Evolutionary conservation across 2,888 invertebrate species (phyloP).

Genomic region (Sarcophaga carnaria): DNA sequence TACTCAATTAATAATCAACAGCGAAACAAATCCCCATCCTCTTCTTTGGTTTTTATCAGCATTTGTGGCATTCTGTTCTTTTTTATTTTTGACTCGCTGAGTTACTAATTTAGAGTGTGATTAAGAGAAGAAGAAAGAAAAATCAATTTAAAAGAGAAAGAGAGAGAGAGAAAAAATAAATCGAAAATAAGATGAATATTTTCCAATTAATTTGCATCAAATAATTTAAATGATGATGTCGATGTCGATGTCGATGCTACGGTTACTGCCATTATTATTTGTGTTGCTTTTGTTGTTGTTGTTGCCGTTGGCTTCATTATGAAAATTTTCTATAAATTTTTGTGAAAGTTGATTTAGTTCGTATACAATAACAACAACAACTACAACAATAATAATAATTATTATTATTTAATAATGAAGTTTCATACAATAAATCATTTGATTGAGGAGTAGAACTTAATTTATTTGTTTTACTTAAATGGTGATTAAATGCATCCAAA

Average conservation of each 20-base stretch:
- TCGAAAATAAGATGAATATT: conserved; percentile 56
- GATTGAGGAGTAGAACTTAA: conserved; percentile 35
- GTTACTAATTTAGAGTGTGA: conserved; percentile 43
- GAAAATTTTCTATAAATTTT: conserved; percentile 34
- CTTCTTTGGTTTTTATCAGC: neutral
- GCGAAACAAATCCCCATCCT: neutral
- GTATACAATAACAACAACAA: too few relatives aligned
- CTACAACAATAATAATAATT: neutral
- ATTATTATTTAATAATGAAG: conserved; percentile 16
- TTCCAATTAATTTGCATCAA: conserved; percentile 62
- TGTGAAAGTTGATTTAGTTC: conserved; percentile 15
- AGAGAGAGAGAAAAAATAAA: neutral
- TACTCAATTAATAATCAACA: conserved; percentile 38
- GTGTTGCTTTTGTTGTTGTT: too few relatives aligned
- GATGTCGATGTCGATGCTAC: neutral
- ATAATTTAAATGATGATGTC: conserved; percentile 41
- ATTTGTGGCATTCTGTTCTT: neutral
- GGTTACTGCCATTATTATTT: conserved; percentile 4
- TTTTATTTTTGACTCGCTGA: neutral
- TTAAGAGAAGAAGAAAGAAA: conserved; percentile 20
- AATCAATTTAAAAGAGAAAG: neutral
- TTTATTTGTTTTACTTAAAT: conserved; percentile 53
- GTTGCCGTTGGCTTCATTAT: conserved; percentile 33
- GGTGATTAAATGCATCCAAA: conserved; percentile 19
- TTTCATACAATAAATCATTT: conserved; percentile 52